A percentile compares a stretch with the other conserved stretches of the same genome.
phyloP scores from a whole-genome alignment of 1,140 invertebrate genomes.

The Streblospio benedicti region DNA sequence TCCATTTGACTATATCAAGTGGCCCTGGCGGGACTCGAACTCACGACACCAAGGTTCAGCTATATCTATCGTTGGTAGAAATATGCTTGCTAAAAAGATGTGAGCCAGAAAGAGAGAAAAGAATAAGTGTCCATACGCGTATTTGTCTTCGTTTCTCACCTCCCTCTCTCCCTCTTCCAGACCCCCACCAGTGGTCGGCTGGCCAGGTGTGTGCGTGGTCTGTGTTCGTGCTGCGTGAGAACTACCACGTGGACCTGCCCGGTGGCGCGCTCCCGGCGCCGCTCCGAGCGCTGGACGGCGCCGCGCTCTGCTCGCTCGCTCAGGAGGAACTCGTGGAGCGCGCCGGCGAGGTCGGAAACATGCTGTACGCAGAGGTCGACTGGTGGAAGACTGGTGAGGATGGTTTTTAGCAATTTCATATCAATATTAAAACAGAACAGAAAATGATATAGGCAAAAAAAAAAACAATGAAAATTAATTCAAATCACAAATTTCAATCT shows the following conservation, averaged over 20 bases:
- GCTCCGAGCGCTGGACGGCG: constrained; percentile 69
- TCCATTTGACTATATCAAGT: too few species aligned
- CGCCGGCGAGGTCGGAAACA: constrained; percentile 69
- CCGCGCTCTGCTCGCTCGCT: constrained; percentile 61
- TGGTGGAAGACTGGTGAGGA: constrained; percentile 75
- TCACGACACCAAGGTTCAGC: too few species aligned
- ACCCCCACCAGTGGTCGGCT: constrained; percentile 73
- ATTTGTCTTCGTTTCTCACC: too few species aligned
- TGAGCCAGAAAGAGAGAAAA: too few species aligned
- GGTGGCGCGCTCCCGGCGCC: constrained; percentile 59
- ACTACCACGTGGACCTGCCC: constrained; percentile 59
- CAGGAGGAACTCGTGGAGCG: constrained; percentile 74
- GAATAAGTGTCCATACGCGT: too few species aligned
- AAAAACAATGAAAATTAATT: neutral
- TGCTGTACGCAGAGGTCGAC: constrained; percentile 76
- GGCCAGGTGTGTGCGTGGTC: constrained; percentile 78
- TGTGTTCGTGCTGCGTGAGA: constrained; percentile 70
- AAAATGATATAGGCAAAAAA: neutral
- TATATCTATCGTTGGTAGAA: too few species aligned
- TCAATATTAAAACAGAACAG: neutral
- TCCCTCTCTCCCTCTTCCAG: too few species aligned
- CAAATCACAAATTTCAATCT: neutral
- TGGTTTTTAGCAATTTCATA: neutral
- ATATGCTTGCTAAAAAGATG: too few species aligned
- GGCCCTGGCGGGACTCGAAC: too few species aligned